Evolutionary conservation across 2,113 vertebrate genomes (phyloP).

Genomic region (Proterorhinus semilunaris): DNA sequence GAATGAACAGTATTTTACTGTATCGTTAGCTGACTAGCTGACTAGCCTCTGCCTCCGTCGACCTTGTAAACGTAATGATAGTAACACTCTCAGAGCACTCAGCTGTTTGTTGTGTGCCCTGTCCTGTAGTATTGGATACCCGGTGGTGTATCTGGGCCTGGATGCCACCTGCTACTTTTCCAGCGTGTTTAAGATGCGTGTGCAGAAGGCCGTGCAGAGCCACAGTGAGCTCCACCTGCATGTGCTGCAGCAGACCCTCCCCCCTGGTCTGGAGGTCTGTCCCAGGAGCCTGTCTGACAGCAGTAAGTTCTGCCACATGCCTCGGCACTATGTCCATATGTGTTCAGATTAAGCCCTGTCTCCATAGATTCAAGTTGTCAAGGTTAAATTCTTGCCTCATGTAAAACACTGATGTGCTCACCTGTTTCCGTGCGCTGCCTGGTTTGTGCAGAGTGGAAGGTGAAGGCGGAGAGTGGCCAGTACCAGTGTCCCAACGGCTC

Average conservation of each 20-base stretch:
- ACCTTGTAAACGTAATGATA: too few species aligned
- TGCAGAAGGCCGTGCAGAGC: conserved; percentile 75
- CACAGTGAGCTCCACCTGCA: conserved; percentile 80
- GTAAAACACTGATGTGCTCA: not conserved
- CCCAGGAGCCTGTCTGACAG: conserved; percentile 70
- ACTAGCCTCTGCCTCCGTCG: too few species aligned
- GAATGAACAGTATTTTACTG: too few species aligned
- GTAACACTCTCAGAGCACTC: not conserved
- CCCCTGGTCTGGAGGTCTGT: conserved; percentile 76
- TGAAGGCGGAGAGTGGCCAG: conserved; percentile 69
- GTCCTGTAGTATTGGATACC: conserved; percentile 77
- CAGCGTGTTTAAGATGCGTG: conserved; percentile 78
- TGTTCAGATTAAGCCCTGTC: too few species aligned
- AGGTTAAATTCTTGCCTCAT: too few species aligned
- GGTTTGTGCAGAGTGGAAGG: conserved; percentile 66
- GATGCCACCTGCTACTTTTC: conserved; percentile 83
- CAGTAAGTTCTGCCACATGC: conserved; percentile 50
- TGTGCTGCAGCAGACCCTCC: conserved; percentile 77
- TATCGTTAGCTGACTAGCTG: too few species aligned
- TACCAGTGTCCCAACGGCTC: conserved; percentile 74
- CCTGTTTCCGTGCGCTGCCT: not conserved
- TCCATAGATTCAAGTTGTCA: too few species aligned
- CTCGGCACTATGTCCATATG: not conserved
- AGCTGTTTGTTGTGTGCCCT: not conserved
- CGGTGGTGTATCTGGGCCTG: conserved; percentile 81